Evolutionary conservation across 2,888 invertebrate genomes (phyloP).

Genomic region (Spilosoma lubricipeda): DNA sequence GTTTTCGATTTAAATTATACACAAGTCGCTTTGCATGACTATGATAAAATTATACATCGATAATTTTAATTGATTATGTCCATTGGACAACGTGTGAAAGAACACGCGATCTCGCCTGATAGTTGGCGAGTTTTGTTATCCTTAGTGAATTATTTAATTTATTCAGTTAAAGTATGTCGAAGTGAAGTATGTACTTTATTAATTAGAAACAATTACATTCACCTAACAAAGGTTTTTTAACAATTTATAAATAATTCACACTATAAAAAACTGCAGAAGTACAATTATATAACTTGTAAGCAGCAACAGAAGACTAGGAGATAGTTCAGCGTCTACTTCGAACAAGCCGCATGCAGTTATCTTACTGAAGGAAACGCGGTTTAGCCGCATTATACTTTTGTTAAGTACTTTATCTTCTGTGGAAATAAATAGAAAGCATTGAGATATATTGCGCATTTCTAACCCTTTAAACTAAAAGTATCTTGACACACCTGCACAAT

Average conservation of each 20-base stretch:
- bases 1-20: background rate
- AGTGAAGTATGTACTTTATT: too few species aligned
- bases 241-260: background rate
- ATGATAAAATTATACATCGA: background rate
- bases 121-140: too few species aligned
- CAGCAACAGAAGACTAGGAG: too few species aligned
- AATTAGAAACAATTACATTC: too few species aligned
- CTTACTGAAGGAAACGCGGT: background rate
- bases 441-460: background rate
- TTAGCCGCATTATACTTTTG: slow-evolving; percentile 16
- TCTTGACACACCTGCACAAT: slow-evolving; percentile 20
- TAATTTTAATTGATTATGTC: slow-evolving; percentile 1
- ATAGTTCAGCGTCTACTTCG: too few species aligned
- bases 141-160: too few species aligned
- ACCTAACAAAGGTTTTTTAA: background rate
- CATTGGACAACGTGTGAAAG: background rate
- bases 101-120: too few species aligned
- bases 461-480: background rate
- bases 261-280: slow-evolving; percentile 13
- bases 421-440: background rate
- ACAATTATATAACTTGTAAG: too few species aligned
- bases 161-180: too few species aligned
- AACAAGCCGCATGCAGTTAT: too few species aligned
- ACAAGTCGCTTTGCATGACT: background rate
- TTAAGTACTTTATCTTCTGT: slow-evolving; percentile 13